Percentiles rank a stretch among this genome's conserved stretches.
Conservation (phyloP, 2,888 invertebrate species). For the Sthenelais limicola region DNA sequence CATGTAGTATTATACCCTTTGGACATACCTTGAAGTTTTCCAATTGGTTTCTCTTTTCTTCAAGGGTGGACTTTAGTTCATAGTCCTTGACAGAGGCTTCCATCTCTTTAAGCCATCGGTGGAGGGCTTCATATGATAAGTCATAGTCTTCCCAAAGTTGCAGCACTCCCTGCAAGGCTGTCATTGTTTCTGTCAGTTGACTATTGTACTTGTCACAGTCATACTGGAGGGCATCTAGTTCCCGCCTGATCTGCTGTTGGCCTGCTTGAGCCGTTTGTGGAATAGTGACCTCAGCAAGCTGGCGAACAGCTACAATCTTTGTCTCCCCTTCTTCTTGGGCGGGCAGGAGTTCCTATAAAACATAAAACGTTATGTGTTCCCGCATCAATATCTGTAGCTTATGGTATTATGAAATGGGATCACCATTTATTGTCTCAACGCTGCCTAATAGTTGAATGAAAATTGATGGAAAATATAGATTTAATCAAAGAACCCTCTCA, state of each 20-base stretch:
- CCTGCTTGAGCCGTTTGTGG: slow-evolving; percentile 94
- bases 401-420: too few relatives aligned
- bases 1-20: too few relatives aligned
- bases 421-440: too few relatives aligned
- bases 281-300: slow-evolving; percentile 88
- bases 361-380: too few relatives aligned
- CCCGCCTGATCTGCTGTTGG: slow-evolving; percentile 90
- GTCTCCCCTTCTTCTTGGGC: slow-evolving; percentile 72
- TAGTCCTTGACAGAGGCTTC: slow-evolving; percentile 91
- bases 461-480: too few relatives aligned
- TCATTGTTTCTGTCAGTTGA: slow-evolving; percentile 39
- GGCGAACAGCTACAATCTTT: slow-evolving; percentile 86
- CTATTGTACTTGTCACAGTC: slow-evolving; percentile 80
- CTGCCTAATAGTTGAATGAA: too few relatives aligned
- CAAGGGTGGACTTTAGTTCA: slow-evolving; percentile 83
- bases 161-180: slow-evolving; percentile 82
- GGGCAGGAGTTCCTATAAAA: slow-evolving; percentile 63
- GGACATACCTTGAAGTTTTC: slow-evolving; percentile 81
- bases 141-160: slow-evolving; percentile 92
- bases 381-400: too few relatives aligned
- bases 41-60: slow-evolving; percentile 85
- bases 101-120: slow-evolving; percentile 88
- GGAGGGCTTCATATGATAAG: slow-evolving; percentile 82
- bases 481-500: too few relatives aligned
- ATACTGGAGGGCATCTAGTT: slow-evolving; percentile 82